These are phyloP conservation scores for Parelbella ahira DNA, from an alignment of 2,888 invertebrate species.

Conservation along the genomic window DNA sequence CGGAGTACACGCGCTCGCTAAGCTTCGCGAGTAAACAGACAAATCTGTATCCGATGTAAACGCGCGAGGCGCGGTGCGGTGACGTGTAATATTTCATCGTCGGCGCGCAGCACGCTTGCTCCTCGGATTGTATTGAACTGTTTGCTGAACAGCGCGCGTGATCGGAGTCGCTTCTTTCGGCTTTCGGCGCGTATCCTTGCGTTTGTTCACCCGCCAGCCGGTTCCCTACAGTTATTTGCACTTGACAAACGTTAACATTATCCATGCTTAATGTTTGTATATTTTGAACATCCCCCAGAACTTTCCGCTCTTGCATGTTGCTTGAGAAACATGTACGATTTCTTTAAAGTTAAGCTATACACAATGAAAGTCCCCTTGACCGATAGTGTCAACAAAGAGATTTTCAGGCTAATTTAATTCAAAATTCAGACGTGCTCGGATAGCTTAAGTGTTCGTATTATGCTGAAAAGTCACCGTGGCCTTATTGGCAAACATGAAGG, in stretches of 20 bases:
- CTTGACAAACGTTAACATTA: slow-evolving; percentile 1
- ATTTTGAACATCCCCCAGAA: too few species aligned
- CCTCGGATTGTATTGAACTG: slow-evolving; percentile 36
- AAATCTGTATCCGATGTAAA: slow-evolving; percentile 32
- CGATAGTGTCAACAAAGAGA: neutral
- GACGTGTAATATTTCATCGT: slow-evolving; percentile 40
- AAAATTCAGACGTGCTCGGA: slow-evolving; percentile 27
- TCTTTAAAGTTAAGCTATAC: too few species aligned
- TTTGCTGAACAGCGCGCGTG: slow-evolving; percentile 54
- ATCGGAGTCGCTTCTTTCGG: slow-evolving; percentile 37
- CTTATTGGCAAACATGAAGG: slow-evolving; percentile 77
- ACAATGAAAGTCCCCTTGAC: too few species aligned
- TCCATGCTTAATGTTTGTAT: too few species aligned
- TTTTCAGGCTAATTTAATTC: slow-evolving; percentile 22
- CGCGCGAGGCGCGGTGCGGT: slow-evolving; percentile 22
- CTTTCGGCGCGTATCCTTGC: slow-evolving; percentile 33
- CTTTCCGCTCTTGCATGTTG: too few species aligned
- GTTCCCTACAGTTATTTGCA: slow-evolving; percentile 24
- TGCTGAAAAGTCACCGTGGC: slow-evolving; percentile 58
- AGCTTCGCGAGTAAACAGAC: slow-evolving; percentile 32
- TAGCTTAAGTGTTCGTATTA: slow-evolving; percentile 43
- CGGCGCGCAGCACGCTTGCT: slow-evolving; percentile 39
- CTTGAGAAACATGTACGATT: too few species aligned
- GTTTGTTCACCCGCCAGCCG: slow-evolving; percentile 19
- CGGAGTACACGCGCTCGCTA: slow-evolving; percentile 23